Evolutionary conservation across 2,113 vertebrate species (phyloP).

Genomic region (Pao palembangensis): DNA sequence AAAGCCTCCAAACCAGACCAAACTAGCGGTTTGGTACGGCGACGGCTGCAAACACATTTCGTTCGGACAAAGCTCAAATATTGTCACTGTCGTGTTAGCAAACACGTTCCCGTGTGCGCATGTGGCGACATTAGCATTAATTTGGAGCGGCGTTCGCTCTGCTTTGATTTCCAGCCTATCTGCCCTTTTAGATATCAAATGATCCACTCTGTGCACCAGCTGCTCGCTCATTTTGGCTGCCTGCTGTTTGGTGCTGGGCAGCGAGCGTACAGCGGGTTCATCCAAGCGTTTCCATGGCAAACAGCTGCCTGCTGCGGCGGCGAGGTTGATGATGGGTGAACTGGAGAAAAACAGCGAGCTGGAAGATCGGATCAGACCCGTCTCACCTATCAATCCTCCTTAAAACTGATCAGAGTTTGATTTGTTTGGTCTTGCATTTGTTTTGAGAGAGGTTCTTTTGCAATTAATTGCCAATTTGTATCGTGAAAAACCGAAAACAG

Average conservation of each 20-base stretch:
- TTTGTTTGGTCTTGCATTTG: too few species aligned
- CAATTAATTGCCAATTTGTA: too few species aligned
- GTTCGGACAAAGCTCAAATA: slow-evolving; percentile 4
- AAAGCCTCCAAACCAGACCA: slow-evolving; percentile 10
- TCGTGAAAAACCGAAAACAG: neutral
- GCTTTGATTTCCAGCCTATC: slow-evolving; percentile 7
- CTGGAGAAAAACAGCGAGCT: neutral
- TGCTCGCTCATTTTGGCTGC: neutral
- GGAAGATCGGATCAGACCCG: neutral
- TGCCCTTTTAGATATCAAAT: neutral
- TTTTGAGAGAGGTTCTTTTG: too few species aligned
- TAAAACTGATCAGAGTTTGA: too few species aligned
- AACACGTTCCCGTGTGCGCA: too few species aligned
- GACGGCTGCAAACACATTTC: slow-evolving; percentile 4
- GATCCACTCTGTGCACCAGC: slow-evolving; percentile 2
- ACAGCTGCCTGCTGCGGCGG: slow-evolving; percentile 4
- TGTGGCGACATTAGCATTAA: slow-evolving; percentile 8
- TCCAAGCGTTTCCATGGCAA: neutral
- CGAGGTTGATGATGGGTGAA: neutral
- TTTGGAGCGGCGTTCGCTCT: slow-evolving; percentile 12
- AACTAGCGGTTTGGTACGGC: neutral
- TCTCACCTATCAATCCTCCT: too few species aligned
- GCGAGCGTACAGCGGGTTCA: neutral
- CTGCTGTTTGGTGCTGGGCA: slow-evolving; percentile 5
- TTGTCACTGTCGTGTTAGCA: slow-evolving; percentile 4